Evolutionary conservation across 1,140 invertebrate species (phyloP).

Genomic region (Macrostomum lignano): DNA sequence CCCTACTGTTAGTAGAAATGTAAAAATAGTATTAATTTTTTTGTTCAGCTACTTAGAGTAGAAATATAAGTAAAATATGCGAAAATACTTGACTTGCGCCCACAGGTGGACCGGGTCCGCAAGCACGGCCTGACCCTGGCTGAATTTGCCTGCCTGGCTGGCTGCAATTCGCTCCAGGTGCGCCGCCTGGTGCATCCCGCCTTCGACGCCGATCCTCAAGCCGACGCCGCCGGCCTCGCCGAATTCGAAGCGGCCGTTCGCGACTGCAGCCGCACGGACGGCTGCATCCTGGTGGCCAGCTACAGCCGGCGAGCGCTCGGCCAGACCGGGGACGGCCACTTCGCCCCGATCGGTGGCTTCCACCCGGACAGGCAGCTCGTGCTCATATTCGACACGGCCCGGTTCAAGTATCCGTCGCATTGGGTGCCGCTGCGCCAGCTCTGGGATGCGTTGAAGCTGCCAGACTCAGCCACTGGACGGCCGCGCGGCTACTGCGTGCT

Average conservation of each 20-base stretch:
- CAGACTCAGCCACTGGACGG: slow-evolving; percentile 14
- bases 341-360: slow-evolving; percentile 22
- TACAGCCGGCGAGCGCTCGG: slow-evolving; percentile 16
- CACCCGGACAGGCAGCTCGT: slow-evolving; percentile 17
- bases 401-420: slow-evolving; percentile 27
- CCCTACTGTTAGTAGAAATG: too few species aligned
- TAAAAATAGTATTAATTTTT: too few species aligned
- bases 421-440: slow-evolving; percentile 17
- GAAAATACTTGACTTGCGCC: not conserved
- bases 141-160: slow-evolving; percentile 18
- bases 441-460: slow-evolving; percentile 15
- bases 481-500: slow-evolving; percentile 7
- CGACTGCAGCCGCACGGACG: slow-evolving; percentile 7
- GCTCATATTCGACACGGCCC: slow-evolving; percentile 21
- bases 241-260: slow-evolving; percentile 1
- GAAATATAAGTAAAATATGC: too few species aligned
- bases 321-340: slow-evolving; percentile 24
- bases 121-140: slow-evolving; percentile 16
- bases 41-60: too few species aligned
- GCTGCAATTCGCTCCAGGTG: slow-evolving; percentile 13
- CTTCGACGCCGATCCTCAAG: too few species aligned
- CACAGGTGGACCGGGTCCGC: slow-evolving; percentile 9
- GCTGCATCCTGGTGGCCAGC: slow-evolving; percentile 13
- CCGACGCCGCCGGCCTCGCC: not conserved
- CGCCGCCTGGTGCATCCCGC: slow-evolving; percentile 6